Evolutionary conservation across 2,888 invertebrate genomes (phyloP), one percentile per base, ranked within the genome.

Genomic region (Strigamia maritima): DNA sequence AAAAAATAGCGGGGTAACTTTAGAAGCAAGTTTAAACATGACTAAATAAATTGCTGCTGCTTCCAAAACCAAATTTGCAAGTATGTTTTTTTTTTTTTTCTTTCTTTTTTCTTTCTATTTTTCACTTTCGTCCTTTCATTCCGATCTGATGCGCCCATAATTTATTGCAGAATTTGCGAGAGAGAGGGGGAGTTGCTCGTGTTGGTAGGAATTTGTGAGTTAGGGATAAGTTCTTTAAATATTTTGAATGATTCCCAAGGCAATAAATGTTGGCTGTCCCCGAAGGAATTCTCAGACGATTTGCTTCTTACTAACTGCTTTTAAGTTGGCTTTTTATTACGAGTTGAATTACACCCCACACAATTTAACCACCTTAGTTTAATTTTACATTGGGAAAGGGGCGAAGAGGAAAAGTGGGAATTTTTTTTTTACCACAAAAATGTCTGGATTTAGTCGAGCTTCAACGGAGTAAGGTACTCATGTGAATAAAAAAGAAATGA

Each of bases 161-260:
- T 49, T 49, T n/a, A 49, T 49, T 2, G 4, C 49, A 6, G 16
- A 49, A 49, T 49, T n/a, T 49, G 49, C 16, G 49, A 14, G 14
- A 40, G 40, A 49, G 49, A 49, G 49, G 8, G 49, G n/a, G 49
- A 49, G n/a, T 14, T n/a, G 49, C n/a, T n/a, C 4, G 49, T n/a
- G 31, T 6, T 31, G 31, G 31, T n/a, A 6, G 49, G 49, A 49
- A 49, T 49, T 49, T 49, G 49, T 49, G 49, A 49, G 49, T 49
- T 14, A 49, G n/a, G 49, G 16, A 2, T n/a, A n/a, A 49, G 49
- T 49, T 49, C 49, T 49, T 49, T 49, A 49, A 49, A 49, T 49
- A 49, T 49, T 49, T 49, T 49, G 49, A 49, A 49, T 49, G 49
- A 49, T 49, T 49, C 49, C 49, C 49, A 49, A 49, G 49, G 49